Base-by-base conservation (phyloP, 2,113 vertebrate species). In the Microtus oregoni region DNA sequence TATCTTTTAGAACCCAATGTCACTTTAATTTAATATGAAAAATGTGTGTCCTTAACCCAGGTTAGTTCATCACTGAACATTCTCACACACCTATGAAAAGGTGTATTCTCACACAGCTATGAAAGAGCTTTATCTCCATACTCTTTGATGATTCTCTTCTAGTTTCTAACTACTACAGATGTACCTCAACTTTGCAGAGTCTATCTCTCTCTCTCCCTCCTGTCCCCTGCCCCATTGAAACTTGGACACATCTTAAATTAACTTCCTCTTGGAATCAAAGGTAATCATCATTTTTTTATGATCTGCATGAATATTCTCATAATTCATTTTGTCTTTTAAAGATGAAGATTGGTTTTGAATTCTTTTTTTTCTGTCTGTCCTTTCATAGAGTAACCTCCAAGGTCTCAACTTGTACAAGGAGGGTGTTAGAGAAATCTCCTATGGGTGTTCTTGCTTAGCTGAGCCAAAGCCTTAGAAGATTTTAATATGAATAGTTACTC, bases 251-350 rank as follows among this genome's bases (percentile, higher is more conserved):
- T 96, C 97, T 94, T 94, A 96, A 96, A 94, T 96, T 96, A 97
- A 83, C 96, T 95, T 96, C 97, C 92, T 90, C 85, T 92, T 20
- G 85, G 90, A 96, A 89, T 95, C 78, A 95, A 96, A 97, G 97
- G 96, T 97, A 97, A 94, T 93, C 75, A 94, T 86, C 91, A 75
- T 95, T 97, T 95, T 70, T 93, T 94, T 96, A 92, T 92, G 8
- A 85, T 87, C 52, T 61, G n/a, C 55, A 85, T 35, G 3, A 90
- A 41, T 89, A 83, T 87, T 95, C 86, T 96, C 79, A 97, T 92
- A 81, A 92, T 91, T 91, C 94, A 89, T 82, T 86, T 86, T 90
- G 70, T 70, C 73, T 92, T 94, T 94, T 96, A 85, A 93, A 72
- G n/a, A 55, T 41, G 55, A 92, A 70, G 9, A 91, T 96, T 82